Conservation (phyloP, 2,113 vertebrate species). For the Pelvicachromis taeniatus region DNA sequence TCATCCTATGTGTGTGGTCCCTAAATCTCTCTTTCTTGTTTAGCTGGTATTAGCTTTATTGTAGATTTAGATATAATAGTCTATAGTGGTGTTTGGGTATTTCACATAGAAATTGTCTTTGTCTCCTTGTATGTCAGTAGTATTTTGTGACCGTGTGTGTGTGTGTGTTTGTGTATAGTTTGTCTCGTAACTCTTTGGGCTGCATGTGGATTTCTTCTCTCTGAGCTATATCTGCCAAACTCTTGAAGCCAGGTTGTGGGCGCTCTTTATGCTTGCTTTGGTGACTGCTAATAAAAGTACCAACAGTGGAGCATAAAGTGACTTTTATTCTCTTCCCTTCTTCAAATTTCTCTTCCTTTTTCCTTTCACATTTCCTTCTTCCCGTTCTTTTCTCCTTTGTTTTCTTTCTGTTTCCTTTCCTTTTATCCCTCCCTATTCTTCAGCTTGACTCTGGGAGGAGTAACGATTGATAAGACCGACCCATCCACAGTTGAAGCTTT, state of each 20-base stretch:
- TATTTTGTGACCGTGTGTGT: background rate
- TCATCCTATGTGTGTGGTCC: slow-evolving; percentile 38
- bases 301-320: slow-evolving; percentile 71
- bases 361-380: background rate
- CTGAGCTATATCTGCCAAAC: background rate
- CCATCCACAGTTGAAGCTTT: slow-evolving; percentile 77
- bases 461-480: slow-evolving; percentile 75
- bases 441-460: slow-evolving; percentile 71
- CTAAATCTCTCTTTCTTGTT: slow-evolving; percentile 14
- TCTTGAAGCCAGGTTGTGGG: slow-evolving; percentile 34
- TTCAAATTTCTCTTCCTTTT: background rate
- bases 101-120: background rate
- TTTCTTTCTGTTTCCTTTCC: background rate
- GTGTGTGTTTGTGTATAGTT: background rate
- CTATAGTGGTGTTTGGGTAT: background rate
- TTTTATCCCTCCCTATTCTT: background rate
- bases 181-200: background rate
- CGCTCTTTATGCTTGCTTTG: slow-evolving; percentile 69
- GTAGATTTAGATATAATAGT: background rate
- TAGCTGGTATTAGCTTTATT: background rate
- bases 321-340: background rate
- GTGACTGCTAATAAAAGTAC: slow-evolving; percentile 6
- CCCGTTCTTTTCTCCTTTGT: background rate
- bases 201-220: background rate
- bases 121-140: background rate